Evolutionary conservation across 2,888 invertebrate genomes (phyloP), one percentile per base, ranked within the genome.

Genomic region (Spilarctia lutea): DNA sequence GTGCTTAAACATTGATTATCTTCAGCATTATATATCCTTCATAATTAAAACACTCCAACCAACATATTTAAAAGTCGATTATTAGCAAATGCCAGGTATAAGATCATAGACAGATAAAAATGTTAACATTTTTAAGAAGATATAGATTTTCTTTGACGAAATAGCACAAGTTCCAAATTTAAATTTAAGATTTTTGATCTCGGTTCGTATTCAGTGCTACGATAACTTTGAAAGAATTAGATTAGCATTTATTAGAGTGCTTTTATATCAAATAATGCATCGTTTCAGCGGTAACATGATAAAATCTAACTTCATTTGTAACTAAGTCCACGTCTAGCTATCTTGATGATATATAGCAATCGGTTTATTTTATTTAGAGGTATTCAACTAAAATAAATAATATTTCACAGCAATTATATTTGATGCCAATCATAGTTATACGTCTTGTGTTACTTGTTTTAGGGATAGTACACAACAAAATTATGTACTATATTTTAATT

Each of bases 261-360:
- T 39, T 35, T 66, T 66, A 66, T 66, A 35, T 39, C 66, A 66
- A 39, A 66, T 66, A 39, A 66, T 66, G 66, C 66, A 18, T 63
- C 30, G 27, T 63, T 63, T 60, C 27, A 60, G 13, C 13, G 27
- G 13, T 27, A 60, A 60, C 60, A 27, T 4, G 60, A 60, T 60
- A 27, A 27, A 27, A 60, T n/a, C 60, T 60, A 16, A 60, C 60
- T 27, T 63, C 6, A 63, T 63, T 63, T 30, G 63, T 63, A 63
- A 63, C 63, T 16, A 6, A 16, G 30, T 63, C 30, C 30, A 7
- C 63, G 6, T 30, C 30, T 18, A 63, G 27, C 16, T 30, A 30
- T 11, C 13, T 63, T 60, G 60, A 60, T 60, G 27, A 11, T 20
- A 48, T 48, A 48, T 20, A 48, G 4, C 20, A 48, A 4, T 48